Conservation (phyloP, 2,113 vertebrate genomes). For the Buteo buteo region DNA sequence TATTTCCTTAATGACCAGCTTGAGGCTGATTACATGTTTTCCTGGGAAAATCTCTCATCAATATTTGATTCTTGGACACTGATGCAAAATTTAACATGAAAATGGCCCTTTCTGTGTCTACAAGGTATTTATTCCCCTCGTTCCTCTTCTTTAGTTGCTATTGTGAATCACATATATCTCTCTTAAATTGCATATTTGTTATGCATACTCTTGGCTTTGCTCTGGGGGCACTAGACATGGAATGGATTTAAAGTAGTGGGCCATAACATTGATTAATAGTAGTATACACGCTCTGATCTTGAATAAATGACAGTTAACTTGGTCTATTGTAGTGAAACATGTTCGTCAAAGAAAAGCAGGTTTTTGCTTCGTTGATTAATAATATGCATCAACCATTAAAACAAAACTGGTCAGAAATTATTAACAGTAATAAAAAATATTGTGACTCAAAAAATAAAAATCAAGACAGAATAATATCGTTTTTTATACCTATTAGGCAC, state of each 20-base stretch:
- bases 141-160: not conserved
- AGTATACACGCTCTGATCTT: not conserved
- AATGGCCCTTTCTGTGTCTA: not conserved
- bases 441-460: not conserved
- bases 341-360: not conserved
- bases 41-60: not conserved
- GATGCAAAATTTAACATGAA: not conserved
- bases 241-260: not conserved
- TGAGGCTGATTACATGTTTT: not conserved
- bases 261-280: not conserved
- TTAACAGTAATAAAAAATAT: not conserved
- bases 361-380: not conserved
- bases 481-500: not conserved
- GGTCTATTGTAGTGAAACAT: not conserved
- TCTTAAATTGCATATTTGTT: not conserved
- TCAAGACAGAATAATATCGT: not conserved
- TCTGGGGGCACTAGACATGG: not conserved
- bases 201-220: not conserved
- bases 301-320: not conserved
- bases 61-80: not conserved
- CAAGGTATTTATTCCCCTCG: not conserved
- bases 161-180: not conserved
- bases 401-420: not conserved
- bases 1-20: not conserved
- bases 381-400: not conserved